A percentile compares a stretch with the other conserved stretches of the same genome.
These are phyloP conservation scores for Luscinia luscinia DNA, from an alignment of 2,797 vertebrate species.

Conservation along the genomic window DNA sequence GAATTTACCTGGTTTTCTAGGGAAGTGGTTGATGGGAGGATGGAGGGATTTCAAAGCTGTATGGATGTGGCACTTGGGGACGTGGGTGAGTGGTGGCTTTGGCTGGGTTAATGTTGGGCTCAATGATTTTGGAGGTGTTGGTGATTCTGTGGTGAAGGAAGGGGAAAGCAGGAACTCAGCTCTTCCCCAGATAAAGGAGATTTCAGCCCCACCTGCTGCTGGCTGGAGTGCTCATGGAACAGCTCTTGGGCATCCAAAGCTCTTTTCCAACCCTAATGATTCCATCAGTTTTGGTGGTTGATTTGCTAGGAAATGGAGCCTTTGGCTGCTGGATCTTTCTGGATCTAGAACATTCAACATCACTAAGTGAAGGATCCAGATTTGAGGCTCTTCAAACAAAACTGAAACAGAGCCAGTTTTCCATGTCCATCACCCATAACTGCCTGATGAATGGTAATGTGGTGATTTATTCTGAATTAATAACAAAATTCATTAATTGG, in stretches of 20 bases:
- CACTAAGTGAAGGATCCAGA: neutral
- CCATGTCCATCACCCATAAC: neutral
- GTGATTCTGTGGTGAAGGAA: neutral
- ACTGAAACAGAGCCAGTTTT: neutral
- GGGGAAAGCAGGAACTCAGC: neutral
- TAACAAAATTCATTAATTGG: neutral
- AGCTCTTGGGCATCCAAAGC: neutral
- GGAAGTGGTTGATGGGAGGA: too few species aligned
- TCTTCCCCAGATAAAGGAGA: neutral
- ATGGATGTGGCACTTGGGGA: neutral
- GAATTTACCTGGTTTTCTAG: neutral
- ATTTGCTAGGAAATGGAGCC: neutral
- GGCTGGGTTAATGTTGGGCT: neutral
- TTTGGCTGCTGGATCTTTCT: neutral
- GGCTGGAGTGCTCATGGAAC: neutral
- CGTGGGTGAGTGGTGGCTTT: neutral
- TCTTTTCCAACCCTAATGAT: neutral
- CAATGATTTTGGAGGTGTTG: neutral
- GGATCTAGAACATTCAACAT: rapidly evolving
- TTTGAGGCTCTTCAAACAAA: neutral
- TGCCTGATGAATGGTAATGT: neutral
- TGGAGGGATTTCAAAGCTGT: rapidly evolving
- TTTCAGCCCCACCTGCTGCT: neutral
- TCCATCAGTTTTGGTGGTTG: neutral
- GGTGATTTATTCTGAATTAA: neutral